phyloP scores from a whole-genome alignment of 2,888 invertebrate genomes.

The Scaptomyza flava region DNA sequence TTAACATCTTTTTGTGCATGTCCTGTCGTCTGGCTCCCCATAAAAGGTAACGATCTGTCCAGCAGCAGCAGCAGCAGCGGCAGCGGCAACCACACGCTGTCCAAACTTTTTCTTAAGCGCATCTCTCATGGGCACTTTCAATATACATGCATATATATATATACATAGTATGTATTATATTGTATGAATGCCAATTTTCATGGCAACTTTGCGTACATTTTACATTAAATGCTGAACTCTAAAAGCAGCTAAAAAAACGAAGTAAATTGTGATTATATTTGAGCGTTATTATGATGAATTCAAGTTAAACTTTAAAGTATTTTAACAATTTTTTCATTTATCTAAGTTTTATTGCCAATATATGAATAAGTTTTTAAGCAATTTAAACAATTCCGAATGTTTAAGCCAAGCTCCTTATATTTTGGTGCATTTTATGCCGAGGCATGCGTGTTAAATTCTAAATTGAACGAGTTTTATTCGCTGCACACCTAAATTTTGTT shows the following conservation, averaged over 20 bases:
- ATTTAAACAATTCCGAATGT: neutral
- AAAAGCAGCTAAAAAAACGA: neutral
- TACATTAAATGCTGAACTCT: neutral
- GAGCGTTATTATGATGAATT: too few species aligned
- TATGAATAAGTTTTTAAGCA: neutral
- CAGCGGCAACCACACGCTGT: neutral
- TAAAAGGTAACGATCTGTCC: slow-evolving; percentile 41
- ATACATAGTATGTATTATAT: neutral
- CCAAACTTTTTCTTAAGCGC: slow-evolving; percentile 11
- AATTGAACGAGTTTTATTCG: slow-evolving; percentile 26
- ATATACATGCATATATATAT: neutral
- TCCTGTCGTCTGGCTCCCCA: slow-evolving; percentile 11
- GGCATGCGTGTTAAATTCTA: slow-evolving; percentile 37
- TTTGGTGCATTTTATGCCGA: slow-evolving; percentile 20
- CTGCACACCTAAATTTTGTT: neutral
- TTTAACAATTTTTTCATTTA: neutral
- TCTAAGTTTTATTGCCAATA: neutral
- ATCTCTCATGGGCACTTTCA: neutral
- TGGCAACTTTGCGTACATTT: neutral
- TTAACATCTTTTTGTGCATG: slow-evolving; percentile 6
- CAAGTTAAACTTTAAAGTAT: neutral
- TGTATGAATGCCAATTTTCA: neutral
- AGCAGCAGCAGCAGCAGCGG: neutral
- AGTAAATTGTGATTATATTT: too few species aligned
- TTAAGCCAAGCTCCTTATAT: neutral